Conservation (phyloP, 2,113 vertebrate genomes). For the Prunella himalayana region DNA sequence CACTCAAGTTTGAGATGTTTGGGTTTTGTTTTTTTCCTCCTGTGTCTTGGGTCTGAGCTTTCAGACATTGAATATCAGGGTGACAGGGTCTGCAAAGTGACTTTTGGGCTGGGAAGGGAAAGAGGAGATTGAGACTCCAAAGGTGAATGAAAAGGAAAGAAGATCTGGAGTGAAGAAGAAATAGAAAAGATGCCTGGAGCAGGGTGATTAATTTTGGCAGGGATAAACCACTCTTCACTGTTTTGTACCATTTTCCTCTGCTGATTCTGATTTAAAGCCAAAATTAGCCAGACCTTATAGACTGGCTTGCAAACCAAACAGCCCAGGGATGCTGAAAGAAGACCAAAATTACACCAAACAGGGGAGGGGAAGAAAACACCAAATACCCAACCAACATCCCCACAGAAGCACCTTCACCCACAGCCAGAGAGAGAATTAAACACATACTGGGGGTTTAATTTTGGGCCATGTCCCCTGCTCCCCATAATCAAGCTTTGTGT, state of each 20-base stretch:
- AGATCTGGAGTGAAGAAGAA: not conserved
- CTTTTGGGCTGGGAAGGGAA: not conserved
- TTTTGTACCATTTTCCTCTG: not conserved
- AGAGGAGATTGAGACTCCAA: not conserved
- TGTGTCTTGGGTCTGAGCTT: not conserved
- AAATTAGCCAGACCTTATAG: not conserved
- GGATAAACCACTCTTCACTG: not conserved
- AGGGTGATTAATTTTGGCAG: not conserved
- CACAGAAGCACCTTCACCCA: not conserved
- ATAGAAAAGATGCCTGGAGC: not conserved
- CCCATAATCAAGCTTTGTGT: not conserved
- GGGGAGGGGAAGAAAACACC: not conserved
- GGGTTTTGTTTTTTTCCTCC: rapidly evolving
- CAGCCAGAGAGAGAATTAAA: not conserved
- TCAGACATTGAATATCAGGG: not conserved
- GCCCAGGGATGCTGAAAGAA: not conserved
- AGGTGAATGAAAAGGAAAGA: not conserved
- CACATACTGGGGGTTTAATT: not conserved
- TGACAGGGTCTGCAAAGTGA: not conserved
- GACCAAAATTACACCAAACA: not conserved
- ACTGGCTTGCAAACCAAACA: not conserved
- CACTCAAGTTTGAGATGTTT: not conserved
- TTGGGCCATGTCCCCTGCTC: not conserved
- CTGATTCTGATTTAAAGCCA: not conserved
- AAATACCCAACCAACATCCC: not conserved